Base-by-base conservation (phyloP, 2,888 invertebrate species). In the Erebia palarica region DNA sequence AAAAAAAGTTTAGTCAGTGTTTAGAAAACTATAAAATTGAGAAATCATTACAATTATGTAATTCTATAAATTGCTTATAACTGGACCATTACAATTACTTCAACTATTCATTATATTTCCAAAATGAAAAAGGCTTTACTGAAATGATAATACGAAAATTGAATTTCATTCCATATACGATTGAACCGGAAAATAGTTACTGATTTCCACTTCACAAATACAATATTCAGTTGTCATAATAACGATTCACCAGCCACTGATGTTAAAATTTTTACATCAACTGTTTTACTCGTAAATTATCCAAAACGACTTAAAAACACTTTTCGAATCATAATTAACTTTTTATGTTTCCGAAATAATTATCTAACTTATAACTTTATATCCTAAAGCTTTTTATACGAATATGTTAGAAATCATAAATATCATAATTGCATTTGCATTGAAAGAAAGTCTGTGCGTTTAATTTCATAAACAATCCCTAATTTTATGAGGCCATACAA, bases 181-280 rank as follows among this genome's bases (percentile, higher is more conserved):
- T 10, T 58, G 66, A 47, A 21, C 44, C 36, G 57, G 66, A 58
- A 67, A 67, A 67, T 67, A 65, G 53, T 36, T 65, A 27, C 65
- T 57, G 44, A 66, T 66, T 66, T 66, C 58, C 21, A 57, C 36
- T 55, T 53, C 47, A 13, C 47, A 66, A 66, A 57, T 58, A 44
- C 44, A 66, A 58, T 66, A 18, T 18, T 66, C 53, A 65, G 55
- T 65, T n/a, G 47, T 47, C 47, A 58, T 57, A 51, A 44, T 58
- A 44, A 44, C 57, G 47, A 21, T 47, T 66, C 57, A 44, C 18
- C 7, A 14, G 21, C 18, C 7, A 14, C 42, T 13, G 57, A 47
- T 14, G 44, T 66, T 57, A 44, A 27, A 66, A 57, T 58, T 58
- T 66, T 57, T 44, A 44, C 57, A 66, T 42, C 36, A 18, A 58